A percentile compares a stretch with the other conserved stretches of the same genome.
Conservation (phyloP, 2,888 invertebrate genomes). For the Galerucella calmariensis region DNA sequence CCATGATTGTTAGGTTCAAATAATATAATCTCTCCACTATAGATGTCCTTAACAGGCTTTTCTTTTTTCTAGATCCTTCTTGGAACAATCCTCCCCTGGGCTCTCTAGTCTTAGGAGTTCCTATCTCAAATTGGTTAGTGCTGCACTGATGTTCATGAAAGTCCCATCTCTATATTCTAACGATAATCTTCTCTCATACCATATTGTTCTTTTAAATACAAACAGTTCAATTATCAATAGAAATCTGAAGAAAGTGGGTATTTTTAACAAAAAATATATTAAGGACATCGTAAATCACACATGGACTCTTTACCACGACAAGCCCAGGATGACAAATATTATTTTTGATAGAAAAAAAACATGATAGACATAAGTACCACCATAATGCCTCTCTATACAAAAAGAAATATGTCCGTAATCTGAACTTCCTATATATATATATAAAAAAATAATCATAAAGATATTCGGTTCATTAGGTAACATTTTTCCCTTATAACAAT, state of each 20-base stretch:
- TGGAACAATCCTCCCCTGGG: no score
- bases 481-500: conserved; percentile 36
- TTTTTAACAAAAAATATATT: background rate
- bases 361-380: conserved; percentile 21
- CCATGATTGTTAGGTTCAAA: no score
- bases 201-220: no score
- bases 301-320: conserved; percentile 12
- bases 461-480: conserved; percentile 46
- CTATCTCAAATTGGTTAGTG: no score
- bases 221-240: no score
- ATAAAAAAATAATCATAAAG: conserved; percentile 41
- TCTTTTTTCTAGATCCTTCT: no score
- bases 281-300: background rate
- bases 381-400: conserved; percentile 17
- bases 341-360: conserved; percentile 8
- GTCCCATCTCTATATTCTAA: no score
- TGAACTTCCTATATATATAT: conserved; percentile 35
- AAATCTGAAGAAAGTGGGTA: background rate
- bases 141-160: no score
- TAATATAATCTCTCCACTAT: no score
- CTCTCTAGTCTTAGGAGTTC: no score
- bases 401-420: conserved; percentile 23
- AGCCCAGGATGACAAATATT: conserved; percentile 21
- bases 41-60: no score
- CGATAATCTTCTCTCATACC: no score